Base-by-base conservation (phyloP, 1,140 invertebrate genomes). In the Pseudomyrmex sp. region DNA sequence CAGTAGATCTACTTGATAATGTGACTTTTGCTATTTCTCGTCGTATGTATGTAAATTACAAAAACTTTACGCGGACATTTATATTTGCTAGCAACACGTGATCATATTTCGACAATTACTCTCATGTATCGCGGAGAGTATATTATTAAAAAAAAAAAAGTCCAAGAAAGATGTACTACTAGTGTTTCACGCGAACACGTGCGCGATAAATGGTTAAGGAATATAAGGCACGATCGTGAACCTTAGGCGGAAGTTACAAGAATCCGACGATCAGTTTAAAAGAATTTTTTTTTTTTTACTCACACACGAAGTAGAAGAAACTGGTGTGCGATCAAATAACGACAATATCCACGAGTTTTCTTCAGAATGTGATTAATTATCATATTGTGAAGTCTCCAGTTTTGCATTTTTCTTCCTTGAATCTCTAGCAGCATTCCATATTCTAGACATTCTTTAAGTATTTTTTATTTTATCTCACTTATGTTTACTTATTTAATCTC, bases 181-280 rank as follows among this genome's bases (percentile, higher is more conserved):
- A 26, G 70, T 76, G 52, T 35, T 63, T 82, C 69, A 83, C 62
- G 59, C 65, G 63, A 77, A 62, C 44, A 83, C 59, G 23, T 44
- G 48, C 69, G 54, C 69, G 46, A 50, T 12, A 52, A 85, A 76
- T 88, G 61, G 70, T 74, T 83, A 72, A 69, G 35, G 56, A 69
- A 82, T 85, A 66, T 90, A 92, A 92, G 90, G 91, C 91, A 92
- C 91, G 88, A 89, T 91, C 82, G 91, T 92, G 90, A 91, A 91
- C 44, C 85, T 72, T 86, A 68, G 15, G 66, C 23, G 5, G 26
- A 84, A 56, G 15, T 52, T 46, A 12, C 10, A 23, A 46, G 63
- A 65, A 23, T 58, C 13, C 20, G 58, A 63, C n/a, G 35, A 66
- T 50, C 50, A 13, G 50, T 50, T 13, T 50, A 13, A 50, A 50